A percentile compares a stretch with the other conserved stretches of the same genome.
phyloP scores from a whole-genome alignment of 2,797 vertebrate genomes.

The Mormyrops attenuatus region DNA sequence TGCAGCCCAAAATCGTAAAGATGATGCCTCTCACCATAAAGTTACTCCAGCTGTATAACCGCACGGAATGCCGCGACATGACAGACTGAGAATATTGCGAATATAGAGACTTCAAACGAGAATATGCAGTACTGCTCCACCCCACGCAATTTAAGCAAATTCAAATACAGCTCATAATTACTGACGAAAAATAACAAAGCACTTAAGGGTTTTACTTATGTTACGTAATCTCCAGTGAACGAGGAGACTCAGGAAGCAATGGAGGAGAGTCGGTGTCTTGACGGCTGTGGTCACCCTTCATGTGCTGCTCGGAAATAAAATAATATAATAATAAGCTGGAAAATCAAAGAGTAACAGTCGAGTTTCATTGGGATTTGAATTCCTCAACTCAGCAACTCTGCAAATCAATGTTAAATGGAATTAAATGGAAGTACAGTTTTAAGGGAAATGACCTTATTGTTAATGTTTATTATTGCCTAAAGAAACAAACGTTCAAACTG shows the following conservation, averaged over 20 bases:
- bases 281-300: background rate
- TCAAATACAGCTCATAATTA: conserved; percentile 57
- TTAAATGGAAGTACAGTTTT: background rate
- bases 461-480: background rate
- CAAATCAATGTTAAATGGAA: background rate
- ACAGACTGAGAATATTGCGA: conserved; percentile 56
- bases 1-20: conserved; percentile 59
- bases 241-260: background rate
- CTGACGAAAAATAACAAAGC: conserved; percentile 64
- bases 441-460: background rate
- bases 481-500: background rate
- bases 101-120: conserved; percentile 55
- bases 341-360: background rate
- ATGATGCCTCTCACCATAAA: conserved; percentile 62
- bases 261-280: background rate
- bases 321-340: background rate
- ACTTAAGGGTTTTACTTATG: conserved; percentile 44
- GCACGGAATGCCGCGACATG: conserved; percentile 50
- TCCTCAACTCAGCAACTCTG: background rate
- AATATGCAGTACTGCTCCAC: conserved; percentile 48
- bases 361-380: background rate
- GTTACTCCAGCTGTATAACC: conserved; percentile 56
- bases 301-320: background rate
- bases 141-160: conserved; percentile 64
- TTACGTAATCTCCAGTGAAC: background rate